Conservation (phyloP, 1,140 invertebrate species). For the Brachionus plicatilis region DNA sequence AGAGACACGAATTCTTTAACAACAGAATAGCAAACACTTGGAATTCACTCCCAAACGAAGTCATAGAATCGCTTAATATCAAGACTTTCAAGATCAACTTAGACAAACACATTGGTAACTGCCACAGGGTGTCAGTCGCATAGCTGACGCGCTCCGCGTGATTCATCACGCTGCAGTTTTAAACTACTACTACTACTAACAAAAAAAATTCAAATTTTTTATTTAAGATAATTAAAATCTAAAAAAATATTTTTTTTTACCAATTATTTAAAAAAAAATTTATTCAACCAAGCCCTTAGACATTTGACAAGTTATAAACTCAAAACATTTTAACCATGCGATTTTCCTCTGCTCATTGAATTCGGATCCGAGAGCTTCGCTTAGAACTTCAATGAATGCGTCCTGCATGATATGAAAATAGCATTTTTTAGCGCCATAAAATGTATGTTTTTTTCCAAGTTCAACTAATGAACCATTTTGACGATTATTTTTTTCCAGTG, state of each 20-base stretch:
- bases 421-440: constrained; percentile 14
- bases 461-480: not conserved
- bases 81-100: too few species aligned
- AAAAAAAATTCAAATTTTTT: too few species aligned
- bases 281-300: constrained; percentile 2
- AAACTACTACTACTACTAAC: too few species aligned
- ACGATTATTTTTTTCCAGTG: not conserved
- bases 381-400: not conserved
- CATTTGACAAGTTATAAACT: constrained; percentile 24
- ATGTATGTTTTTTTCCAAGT: constrained; percentile 11
- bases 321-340: constrained; percentile 17
- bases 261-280: not conserved
- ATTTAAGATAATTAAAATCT: not conserved
- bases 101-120: too few species aligned
- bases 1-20: too few species aligned
- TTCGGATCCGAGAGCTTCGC: not conserved
- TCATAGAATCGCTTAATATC: too few species aligned
- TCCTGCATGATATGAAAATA: constrained; percentile 30
- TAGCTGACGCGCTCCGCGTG: too few species aligned
- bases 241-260: not conserved
- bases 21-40: too few species aligned
- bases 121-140: too few species aligned
- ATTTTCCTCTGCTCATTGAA: not conserved
- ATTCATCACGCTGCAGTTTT: too few species aligned
- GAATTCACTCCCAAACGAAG: too few species aligned